phyloP scores from a whole-genome alignment of 2,888 invertebrate species.

The Rotaria sp. region DNA sequence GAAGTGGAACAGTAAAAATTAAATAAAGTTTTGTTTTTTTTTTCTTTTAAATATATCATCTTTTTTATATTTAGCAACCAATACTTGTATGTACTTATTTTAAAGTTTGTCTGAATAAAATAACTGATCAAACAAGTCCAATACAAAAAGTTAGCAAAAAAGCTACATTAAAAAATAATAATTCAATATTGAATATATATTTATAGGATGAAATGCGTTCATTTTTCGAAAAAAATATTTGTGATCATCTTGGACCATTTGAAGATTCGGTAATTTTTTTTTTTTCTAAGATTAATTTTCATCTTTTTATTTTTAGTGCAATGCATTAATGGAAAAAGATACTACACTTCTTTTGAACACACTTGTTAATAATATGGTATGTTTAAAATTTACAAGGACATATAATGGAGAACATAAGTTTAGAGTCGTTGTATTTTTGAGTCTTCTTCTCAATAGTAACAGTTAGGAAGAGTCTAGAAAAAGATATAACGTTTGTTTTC shows the following conservation, averaged over 20 bases:
- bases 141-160: neutral
- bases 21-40: neutral
- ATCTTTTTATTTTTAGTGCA: neutral
- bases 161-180: neutral
- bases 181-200: neutral
- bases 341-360: neutral
- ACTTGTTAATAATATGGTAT: neutral
- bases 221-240: neutral
- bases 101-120: neutral
- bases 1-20: neutral
- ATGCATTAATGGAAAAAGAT: slow-evolving; percentile 4
- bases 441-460: no score
- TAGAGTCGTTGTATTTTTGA: no score
- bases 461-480: no score
- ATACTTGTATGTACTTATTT: neutral
- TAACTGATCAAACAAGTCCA: neutral
- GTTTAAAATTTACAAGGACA: neutral
- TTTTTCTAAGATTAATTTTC: neutral
- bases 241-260: neutral
- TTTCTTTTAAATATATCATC: neutral
- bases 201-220: neutral
- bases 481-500: no score
- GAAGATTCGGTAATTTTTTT: neutral
- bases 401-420: no score
- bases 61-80: neutral